phyloP scores from a whole-genome alignment of 2,888 invertebrate species.

The Macaria notata region DNA sequence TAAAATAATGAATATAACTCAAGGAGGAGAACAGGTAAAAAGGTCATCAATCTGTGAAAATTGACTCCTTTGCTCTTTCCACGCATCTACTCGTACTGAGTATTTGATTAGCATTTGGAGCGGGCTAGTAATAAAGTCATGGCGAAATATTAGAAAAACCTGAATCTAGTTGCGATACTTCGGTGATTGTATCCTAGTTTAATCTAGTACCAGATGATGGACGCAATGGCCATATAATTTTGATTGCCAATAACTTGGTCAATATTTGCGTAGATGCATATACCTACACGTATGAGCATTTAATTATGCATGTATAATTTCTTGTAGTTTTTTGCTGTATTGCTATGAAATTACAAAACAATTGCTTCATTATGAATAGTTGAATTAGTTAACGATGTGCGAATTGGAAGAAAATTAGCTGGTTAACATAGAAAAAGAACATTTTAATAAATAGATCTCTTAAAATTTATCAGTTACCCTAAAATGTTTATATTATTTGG shows the following conservation, averaged over 20 bases:
- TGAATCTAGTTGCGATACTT: constrained; percentile 22
- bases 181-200: constrained; percentile 27
- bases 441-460: too few relatives aligned
- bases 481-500: too few relatives aligned
- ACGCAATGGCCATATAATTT: constrained; percentile 21
- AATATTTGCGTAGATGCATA: constrained; percentile 16
- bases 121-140: constrained; percentile 16
- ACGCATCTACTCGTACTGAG: too few relatives aligned
- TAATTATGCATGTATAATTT: constrained; percentile 6
- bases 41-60: too few relatives aligned
- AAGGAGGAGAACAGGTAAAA: too few relatives aligned
- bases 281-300: neutral
- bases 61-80: too few relatives aligned
- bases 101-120: constrained; percentile 10
- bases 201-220: constrained; percentile 16
- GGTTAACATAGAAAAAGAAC: too few relatives aligned
- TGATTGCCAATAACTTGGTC: constrained; percentile 18
- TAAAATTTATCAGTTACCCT: too few relatives aligned
- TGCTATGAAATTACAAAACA: constrained; percentile 5
- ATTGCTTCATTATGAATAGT: constrained; percentile 1
- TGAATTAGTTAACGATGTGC: too few relatives aligned
- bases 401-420: too few relatives aligned
- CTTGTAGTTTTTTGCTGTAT: constrained; percentile 7
- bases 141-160: constrained; percentile 31
- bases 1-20: too few relatives aligned